phyloP scores from a whole-genome alignment of 2,888 invertebrate genomes.

The Thyatira batis region DNA sequence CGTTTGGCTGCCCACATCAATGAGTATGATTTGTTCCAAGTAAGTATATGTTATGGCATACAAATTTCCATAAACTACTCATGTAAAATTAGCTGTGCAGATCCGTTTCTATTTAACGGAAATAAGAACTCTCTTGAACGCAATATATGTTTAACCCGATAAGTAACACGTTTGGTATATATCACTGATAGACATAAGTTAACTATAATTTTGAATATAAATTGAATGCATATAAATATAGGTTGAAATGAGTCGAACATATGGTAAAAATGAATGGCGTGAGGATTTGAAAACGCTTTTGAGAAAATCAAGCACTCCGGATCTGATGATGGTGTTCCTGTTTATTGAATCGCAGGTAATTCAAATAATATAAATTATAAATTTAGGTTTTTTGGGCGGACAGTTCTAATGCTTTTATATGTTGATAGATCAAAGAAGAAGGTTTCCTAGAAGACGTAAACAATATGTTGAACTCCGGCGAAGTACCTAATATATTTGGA shows the following conservation, averaged over 20 bases:
- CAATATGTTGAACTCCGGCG: conserved; percentile 95
- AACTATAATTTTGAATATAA: too few relatives aligned
- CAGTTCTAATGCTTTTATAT: conserved; percentile 2
- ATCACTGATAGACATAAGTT: too few relatives aligned
- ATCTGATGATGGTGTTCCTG: conserved; percentile 93
- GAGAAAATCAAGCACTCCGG: conserved; percentile 90
- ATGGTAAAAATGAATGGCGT: conserved; percentile 93
- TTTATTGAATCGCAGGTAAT: conserved; percentile 94
- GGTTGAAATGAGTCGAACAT: conserved; percentile 95
- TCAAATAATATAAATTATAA: neutral
- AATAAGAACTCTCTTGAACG: too few relatives aligned
- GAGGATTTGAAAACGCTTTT: conserved; percentile 94
- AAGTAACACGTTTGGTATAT: too few relatives aligned
- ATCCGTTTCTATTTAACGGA: too few relatives aligned
- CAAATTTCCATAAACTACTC: too few relatives aligned
- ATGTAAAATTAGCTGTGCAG: too few relatives aligned
- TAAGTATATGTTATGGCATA: conserved; percentile 23
- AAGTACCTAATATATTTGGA: conserved; percentile 94
- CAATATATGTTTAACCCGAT: too few relatives aligned
- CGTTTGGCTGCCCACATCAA: conserved; percentile 95
- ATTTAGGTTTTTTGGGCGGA: neutral
- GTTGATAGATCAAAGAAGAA: conserved; percentile 91
- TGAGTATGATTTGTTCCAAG: conserved; percentile 93
- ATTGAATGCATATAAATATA: conserved; percentile 52
- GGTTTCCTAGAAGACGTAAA: conserved; percentile 96